Percentiles rank a stretch among this genome's conserved stretches.
These are phyloP conservation scores for Palloptera scutellata DNA, from an alignment of 2,888 invertebrate genomes.

Conservation along the genomic window DNA sequence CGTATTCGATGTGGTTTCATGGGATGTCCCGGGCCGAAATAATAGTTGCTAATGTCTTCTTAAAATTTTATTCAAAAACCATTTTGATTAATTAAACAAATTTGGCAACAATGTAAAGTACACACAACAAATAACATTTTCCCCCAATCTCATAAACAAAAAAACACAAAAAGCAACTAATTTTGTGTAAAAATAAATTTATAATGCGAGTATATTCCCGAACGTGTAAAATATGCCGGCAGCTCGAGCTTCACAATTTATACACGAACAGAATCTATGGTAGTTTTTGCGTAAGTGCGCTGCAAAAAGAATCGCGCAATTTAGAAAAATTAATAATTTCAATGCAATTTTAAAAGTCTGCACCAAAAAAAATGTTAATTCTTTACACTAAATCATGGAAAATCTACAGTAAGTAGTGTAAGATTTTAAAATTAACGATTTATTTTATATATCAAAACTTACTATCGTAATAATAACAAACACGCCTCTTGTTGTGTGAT, in stretches of 20 bases:
- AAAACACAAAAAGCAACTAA: neutral
- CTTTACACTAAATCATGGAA: no score
- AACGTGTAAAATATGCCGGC: slow-evolving; percentile 25
- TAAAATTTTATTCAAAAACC: slow-evolving; percentile 57
- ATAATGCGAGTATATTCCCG: slow-evolving; percentile 41
- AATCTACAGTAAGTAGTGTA: no score
- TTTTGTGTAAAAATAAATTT: slow-evolving; percentile 33
- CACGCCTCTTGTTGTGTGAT: slow-evolving; percentile 90
- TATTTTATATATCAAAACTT: slow-evolving; percentile 67
- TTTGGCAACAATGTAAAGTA: slow-evolving; percentile 7
- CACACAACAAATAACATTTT: no score
- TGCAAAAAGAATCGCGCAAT: slow-evolving; percentile 45
- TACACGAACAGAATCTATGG: no score
- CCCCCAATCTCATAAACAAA: neutral
- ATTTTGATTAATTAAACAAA: no score
- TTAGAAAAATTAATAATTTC: slow-evolving; percentile 33
- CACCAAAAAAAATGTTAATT: no score
- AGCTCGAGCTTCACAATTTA: slow-evolving; percentile 29
- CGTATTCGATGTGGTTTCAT: slow-evolving; percentile 99
- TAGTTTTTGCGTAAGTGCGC: slow-evolving; percentile 50
- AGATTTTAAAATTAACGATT: no score
- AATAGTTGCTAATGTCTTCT: slow-evolving; percentile 99
- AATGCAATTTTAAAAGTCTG: no score
- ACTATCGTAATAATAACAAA: slow-evolving; percentile 99
- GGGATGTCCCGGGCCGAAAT: slow-evolving; percentile 99